phyloP scores from a whole-genome alignment of 2,113 vertebrate genomes.

The Anhinga rufa region DNA sequence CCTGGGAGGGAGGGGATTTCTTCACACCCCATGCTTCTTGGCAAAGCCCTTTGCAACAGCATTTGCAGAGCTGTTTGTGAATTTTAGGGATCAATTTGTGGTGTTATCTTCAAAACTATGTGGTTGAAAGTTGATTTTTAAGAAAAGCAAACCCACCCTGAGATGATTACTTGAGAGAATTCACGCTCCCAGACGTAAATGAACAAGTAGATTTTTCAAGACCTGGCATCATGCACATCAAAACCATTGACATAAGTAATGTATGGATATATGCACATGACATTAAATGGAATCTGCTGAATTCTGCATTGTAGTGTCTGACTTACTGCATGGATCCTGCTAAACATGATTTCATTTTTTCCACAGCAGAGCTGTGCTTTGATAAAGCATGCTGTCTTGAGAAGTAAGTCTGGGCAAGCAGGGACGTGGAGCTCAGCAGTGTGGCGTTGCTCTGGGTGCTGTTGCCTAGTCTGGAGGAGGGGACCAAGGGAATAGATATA shows the following conservation, averaged over 20 bases:
- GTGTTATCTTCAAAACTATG: neutral
- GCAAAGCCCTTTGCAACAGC: neutral
- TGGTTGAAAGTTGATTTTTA: neutral
- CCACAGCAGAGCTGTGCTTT: neutral
- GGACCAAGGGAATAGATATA: accelerated
- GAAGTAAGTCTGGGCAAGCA: neutral
- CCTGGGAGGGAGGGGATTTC: neutral
- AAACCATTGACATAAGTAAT: conserved; percentile 53
- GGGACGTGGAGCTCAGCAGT: neutral
- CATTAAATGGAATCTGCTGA: conserved; percentile 61
- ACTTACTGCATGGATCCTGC: conserved; percentile 16
- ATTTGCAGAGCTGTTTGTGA: neutral
- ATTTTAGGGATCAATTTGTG: accelerated
- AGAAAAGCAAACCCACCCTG: neutral
- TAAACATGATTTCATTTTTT: neutral
- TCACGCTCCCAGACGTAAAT: neutral
- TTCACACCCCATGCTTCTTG: neutral
- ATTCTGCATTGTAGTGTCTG: conserved; percentile 36
- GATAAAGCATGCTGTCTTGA: neutral
- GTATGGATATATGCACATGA: conserved; percentile 57
- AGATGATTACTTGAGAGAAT: neutral
- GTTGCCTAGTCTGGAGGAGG: neutral
- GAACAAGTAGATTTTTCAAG: conserved; percentile 50
- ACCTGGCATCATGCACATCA: conserved; percentile 35
- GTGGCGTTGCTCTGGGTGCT: neutral